A percentile compares a stretch with the other conserved stretches of the same genome.
Evolutionary conservation across 2,888 invertebrate genomes (phyloP).

Genomic region (Heliconius ismenius): DNA sequence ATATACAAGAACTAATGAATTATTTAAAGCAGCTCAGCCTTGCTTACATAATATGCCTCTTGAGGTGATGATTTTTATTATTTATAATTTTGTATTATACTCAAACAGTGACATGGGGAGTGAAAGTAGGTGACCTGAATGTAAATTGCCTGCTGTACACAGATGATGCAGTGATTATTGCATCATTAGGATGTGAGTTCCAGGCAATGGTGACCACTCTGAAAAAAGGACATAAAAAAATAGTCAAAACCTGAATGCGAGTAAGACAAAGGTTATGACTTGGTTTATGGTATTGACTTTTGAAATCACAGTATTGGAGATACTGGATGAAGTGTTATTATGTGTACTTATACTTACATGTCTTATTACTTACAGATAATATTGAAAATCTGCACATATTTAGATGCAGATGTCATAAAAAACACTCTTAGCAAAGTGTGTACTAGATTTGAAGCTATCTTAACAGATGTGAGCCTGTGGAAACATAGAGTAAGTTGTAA

Average conservation of each 20-base stretch:
- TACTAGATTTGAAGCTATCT: conserved; percentile 79
- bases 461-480: conserved; percentile 82
- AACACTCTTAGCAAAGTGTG: conserved; percentile 79
- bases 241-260: too few species aligned
- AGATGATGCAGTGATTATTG: too few species aligned
- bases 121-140: too few species aligned
- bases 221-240: too few species aligned
- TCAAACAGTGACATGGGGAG: too few species aligned
- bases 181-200: too few species aligned
- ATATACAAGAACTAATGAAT: conserved; percentile 43
- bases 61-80: conserved; percentile 60
- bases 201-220: too few species aligned
- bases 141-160: too few species aligned
- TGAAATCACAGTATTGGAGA: too few species aligned
- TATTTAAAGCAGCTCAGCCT: conserved; percentile 53
- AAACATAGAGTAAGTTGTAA: conserved; percentile 76
- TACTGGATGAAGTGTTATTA: neutral
- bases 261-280: too few species aligned
- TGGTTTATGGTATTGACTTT: too few species aligned
- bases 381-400: conserved; percentile 82
- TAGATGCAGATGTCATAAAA: conserved; percentile 81
- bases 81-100: conserved; percentile 2
- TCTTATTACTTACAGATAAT: conserved; percentile 74
- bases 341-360: conserved; percentile 10
- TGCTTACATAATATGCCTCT: conserved; percentile 68